Conservation (phyloP, 2,113 vertebrate species). For the Gracilinanus agilis region DNA sequence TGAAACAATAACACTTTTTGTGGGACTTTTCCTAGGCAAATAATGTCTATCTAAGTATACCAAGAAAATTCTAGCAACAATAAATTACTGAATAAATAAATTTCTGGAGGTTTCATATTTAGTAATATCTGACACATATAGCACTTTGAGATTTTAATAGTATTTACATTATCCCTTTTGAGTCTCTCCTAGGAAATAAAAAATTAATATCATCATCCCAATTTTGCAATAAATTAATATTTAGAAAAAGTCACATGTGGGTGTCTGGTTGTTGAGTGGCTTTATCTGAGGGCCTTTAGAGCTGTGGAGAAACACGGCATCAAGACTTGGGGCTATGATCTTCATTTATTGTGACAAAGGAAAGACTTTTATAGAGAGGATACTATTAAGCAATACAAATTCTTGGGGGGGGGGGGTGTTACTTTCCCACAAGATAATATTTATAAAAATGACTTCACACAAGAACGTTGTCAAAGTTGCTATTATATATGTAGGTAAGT, state of each 20-base stretch:
- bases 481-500: too few relatives aligned
- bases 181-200: background rate
- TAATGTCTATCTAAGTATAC: conserved; percentile 49
- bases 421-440: too few relatives aligned
- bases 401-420: too few relatives aligned
- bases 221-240: background rate
- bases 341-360: too few relatives aligned
- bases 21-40: conserved; percentile 61
- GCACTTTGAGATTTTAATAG: background rate
- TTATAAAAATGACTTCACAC: too few relatives aligned
- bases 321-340: too few relatives aligned
- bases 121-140: background rate
- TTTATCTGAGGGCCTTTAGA: too few relatives aligned
- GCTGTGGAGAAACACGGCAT: too few relatives aligned
- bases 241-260: background rate
- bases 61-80: conserved; percentile 45
- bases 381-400: too few relatives aligned
- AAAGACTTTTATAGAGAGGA: too few relatives aligned
- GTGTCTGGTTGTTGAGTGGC: too few relatives aligned
- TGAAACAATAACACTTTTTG: conserved; percentile 53
- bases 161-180: background rate
- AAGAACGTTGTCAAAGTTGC: too few relatives aligned
- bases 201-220: background rate
- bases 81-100: conserved; percentile 46
- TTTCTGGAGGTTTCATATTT: background rate